Evolutionary conservation across 2,888 invertebrate species (phyloP).

Genomic region (Leucophenga montana): DNA sequence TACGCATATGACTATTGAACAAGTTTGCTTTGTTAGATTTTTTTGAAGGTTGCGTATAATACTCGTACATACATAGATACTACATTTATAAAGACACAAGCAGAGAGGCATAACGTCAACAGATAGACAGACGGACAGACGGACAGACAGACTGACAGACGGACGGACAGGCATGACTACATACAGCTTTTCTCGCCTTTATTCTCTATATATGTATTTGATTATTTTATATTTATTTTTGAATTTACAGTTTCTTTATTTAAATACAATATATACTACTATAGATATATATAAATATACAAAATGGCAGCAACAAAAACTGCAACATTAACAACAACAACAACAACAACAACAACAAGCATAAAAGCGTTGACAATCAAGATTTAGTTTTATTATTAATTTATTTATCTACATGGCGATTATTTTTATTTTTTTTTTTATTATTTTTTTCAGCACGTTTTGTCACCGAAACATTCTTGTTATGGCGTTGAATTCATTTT

Average conservation of each 20-base stretch:
- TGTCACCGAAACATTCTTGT: slow-evolving; percentile 48
- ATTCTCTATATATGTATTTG: slow-evolving; percentile 46
- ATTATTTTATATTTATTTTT: slow-evolving; percentile 54
- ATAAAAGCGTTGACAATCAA: slow-evolving; percentile 25
- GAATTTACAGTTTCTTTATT: slow-evolving; percentile 62
- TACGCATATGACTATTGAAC: slow-evolving; percentile 71
- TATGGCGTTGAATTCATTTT: slow-evolving; percentile 54
- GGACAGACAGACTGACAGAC: slow-evolving; percentile 36
- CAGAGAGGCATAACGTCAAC: slow-evolving; percentile 40
- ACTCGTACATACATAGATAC: slow-evolving; percentile 51
- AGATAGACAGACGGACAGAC: slow-evolving; percentile 40
- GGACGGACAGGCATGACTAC: slow-evolving; percentile 29
- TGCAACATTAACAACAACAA: no score
- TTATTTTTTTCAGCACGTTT: slow-evolving; percentile 32
- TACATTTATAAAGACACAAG: slow-evolving; percentile 24
- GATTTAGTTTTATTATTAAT: slow-evolving; percentile 21
- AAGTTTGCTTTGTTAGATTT: slow-evolving; percentile 68
- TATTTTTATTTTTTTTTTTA: neutral
- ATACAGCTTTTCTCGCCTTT: slow-evolving; percentile 29
- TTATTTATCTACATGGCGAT: slow-evolving; percentile 5
- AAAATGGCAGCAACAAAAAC: neutral
- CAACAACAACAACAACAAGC: slow-evolving; percentile 38
- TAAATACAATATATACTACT: slow-evolving; percentile 30
- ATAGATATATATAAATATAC: neutral
- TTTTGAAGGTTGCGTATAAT: slow-evolving; percentile 70